phyloP scores from a whole-genome alignment of 2,888 invertebrate genomes.

The Sinodicranocentrus sp. region DNA sequence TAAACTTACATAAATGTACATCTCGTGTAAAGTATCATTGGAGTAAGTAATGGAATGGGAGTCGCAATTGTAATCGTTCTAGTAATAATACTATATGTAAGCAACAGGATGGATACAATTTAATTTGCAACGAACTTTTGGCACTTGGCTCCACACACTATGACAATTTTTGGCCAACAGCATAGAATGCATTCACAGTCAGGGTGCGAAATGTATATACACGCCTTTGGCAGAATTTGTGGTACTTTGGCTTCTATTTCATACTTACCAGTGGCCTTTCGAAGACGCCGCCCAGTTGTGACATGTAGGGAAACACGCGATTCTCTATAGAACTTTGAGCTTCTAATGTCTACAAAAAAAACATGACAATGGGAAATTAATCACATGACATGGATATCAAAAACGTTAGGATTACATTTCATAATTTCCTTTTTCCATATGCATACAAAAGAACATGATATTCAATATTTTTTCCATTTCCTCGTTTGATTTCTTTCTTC shows the following conservation, averaged over 20 bases:
- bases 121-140: conserved; percentile 51
- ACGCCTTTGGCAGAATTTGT: conserved; percentile 30
- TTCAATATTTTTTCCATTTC: background rate
- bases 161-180: conserved; percentile 20
- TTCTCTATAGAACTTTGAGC: conserved; percentile 72
- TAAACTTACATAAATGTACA: background rate
- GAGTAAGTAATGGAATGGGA: background rate
- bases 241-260: conserved; percentile 9
- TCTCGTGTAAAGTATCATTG: conserved; percentile 4
- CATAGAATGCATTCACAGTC: background rate
- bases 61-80: background rate
- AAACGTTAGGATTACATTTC: no score
- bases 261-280: conserved; percentile 73
- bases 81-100: conserved; percentile 2
- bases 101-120: conserved; percentile 49
- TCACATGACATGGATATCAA: background rate
- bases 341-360: conserved; percentile 69
- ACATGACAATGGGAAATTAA: conserved; percentile 6
- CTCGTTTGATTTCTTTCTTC: conserved; percentile 20
- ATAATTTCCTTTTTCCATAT: no score
- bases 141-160: conserved; percentile 30
- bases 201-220: background rate
- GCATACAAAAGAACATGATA: no score
- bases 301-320: conserved; percentile 73
- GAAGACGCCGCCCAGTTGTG: conserved; percentile 72